Conservation (phyloP, 2,113 vertebrate genomes). For the Alosa alosa region DNA sequence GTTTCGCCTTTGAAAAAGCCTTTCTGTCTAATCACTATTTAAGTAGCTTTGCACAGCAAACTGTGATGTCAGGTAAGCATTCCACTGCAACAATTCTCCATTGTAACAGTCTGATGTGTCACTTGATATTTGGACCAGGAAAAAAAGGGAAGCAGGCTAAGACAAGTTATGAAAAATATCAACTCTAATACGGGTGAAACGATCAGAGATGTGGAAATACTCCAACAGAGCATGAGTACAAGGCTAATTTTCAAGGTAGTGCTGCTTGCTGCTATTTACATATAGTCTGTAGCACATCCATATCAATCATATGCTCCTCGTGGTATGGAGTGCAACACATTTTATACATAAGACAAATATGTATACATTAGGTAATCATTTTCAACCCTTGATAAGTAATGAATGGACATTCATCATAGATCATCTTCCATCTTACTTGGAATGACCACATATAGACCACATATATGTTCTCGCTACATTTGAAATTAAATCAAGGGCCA, state of each 20-base stretch:
- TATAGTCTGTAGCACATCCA: neutral
- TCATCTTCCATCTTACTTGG: too few relatives aligned
- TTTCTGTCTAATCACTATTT: slow-evolving; percentile 44
- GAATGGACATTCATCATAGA: too few relatives aligned
- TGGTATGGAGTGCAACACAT: too few relatives aligned
- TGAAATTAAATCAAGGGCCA: too few relatives aligned
- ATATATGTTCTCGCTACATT: too few relatives aligned
- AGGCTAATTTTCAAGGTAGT: neutral
- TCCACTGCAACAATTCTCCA: slow-evolving; percentile 40
- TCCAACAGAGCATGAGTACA: neutral
- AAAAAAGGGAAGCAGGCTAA: slow-evolving; percentile 30
- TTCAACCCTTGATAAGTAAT: too few relatives aligned
- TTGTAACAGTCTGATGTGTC: slow-evolving; percentile 32
- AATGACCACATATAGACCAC: too few relatives aligned
- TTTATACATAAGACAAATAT: too few relatives aligned
- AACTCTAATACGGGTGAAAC: too few relatives aligned
- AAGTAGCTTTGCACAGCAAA: slow-evolving; percentile 46
- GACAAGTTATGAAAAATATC: slow-evolving; percentile 40
- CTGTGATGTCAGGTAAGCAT: slow-evolving; percentile 42
- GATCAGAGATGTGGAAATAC: neutral
- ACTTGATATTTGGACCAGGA: neutral
- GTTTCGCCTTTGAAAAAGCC: slow-evolving; percentile 30
- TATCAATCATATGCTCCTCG: neutral
- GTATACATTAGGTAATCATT: too few relatives aligned
- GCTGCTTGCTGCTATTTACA: neutral